Conservation (phyloP, 1,140 invertebrate species). For the Conopomorpha cramerella region DNA sequence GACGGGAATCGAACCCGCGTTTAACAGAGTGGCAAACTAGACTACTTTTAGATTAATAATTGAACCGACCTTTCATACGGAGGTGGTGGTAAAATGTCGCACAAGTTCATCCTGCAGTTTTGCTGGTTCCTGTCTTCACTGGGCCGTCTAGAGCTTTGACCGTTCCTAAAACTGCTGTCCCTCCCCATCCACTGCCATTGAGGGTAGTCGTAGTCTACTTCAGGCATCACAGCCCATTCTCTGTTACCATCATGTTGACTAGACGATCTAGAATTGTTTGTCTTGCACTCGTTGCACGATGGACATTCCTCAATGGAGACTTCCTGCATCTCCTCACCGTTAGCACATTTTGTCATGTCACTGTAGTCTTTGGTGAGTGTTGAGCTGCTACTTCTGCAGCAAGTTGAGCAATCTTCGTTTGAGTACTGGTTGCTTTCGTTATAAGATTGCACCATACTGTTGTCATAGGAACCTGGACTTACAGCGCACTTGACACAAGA, state of each 20-base stretch:
- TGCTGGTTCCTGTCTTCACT: constrained; percentile 33
- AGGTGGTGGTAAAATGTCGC: constrained; percentile 46
- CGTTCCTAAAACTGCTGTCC: constrained; percentile 45
- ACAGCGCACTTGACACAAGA: constrained; percentile 48
- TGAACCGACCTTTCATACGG: constrained; percentile 44
- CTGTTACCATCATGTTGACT: constrained; percentile 45
- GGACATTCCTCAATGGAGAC: constrained; percentile 48
- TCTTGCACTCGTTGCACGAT: constrained; percentile 50
- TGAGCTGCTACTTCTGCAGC: constrained; percentile 48
- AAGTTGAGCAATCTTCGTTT: constrained; percentile 51
- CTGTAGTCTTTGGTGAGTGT: constrained; percentile 52
- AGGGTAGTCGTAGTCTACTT: constrained; percentile 51
- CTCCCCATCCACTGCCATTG: constrained; percentile 51
- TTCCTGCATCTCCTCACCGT: constrained; percentile 27
- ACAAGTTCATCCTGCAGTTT: constrained; percentile 49
- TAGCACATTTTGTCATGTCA: constrained; percentile 54
- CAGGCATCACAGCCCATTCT: constrained; percentile 45
- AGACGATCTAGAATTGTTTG: constrained; percentile 41
- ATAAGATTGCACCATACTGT: constrained; percentile 47
- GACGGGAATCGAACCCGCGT: too few species aligned
- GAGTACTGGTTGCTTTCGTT: constrained; percentile 51
- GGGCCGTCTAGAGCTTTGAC: constrained; percentile 27
- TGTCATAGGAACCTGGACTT: constrained; percentile 46
- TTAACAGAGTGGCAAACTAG: not conserved
- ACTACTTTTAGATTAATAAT: not conserved